A percentile compares a stretch with the other conserved stretches of the same genome.
Evolutionary conservation across 2,888 invertebrate species (phyloP).

Genomic region (Ornithoptera priamus): DNA sequence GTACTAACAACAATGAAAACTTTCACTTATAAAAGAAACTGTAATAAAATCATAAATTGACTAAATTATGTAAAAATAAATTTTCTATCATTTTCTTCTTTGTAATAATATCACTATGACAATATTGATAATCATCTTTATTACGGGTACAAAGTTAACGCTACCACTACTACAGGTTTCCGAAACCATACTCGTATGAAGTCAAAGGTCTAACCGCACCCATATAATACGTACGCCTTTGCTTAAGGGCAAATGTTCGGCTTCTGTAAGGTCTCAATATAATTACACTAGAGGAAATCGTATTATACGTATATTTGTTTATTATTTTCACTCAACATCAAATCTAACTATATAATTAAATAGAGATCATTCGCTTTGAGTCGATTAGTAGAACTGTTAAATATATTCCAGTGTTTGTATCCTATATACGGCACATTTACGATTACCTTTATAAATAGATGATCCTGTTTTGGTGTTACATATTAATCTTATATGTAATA

Average conservation of each 20-base stretch:
- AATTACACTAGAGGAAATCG: neutral
- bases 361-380: too few relatives aligned
- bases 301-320: neutral
- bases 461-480: too few relatives aligned
- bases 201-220: constrained; percentile 9
- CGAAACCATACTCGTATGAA: neutral
- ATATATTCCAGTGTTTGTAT: too few relatives aligned
- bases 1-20: too few relatives aligned
- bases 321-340: neutral
- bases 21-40: too few relatives aligned
- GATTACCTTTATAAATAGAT: too few relatives aligned
- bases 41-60: too few relatives aligned
- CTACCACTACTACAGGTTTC: neutral
- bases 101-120: neutral
- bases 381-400: too few relatives aligned
- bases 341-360: neutral
- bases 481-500: too few relatives aligned
- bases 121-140: neutral
- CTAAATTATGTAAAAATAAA: too few relatives aligned
- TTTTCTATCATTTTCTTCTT: too few relatives aligned
- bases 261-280: neutral
- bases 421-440: too few relatives aligned
- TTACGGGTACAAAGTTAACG: neutral
- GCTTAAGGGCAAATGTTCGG: neutral
- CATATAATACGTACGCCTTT: neutral